phyloP scores from a whole-genome alignment of 2,888 invertebrate species.

The Lottia gigantea region DNA sequence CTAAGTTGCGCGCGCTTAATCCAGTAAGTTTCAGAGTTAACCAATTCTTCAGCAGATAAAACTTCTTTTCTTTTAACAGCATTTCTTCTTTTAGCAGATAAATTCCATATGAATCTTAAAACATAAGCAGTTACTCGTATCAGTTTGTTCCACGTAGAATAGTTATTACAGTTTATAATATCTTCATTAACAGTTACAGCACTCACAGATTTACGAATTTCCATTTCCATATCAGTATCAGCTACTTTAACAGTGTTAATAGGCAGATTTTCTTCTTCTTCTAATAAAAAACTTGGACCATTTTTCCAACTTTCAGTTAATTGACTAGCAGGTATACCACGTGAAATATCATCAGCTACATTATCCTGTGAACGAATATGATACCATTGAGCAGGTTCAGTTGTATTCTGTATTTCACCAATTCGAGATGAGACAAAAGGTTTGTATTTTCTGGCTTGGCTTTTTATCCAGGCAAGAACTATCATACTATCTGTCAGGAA shows the following conservation, averaged over 20 bases:
- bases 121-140: neutral
- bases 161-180: neutral
- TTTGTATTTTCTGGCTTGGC: too few relatives aligned
- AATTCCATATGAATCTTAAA: neutral
- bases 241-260: neutral
- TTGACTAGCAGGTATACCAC: neutral
- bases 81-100: neutral
- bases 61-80: neutral
- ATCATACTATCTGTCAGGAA: too few relatives aligned
- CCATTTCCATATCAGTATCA: neutral
- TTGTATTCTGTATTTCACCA: too few relatives aligned
- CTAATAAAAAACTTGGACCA: neutral
- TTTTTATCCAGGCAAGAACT: too few relatives aligned
- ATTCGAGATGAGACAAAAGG: too few relatives aligned
- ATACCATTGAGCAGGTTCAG: too few relatives aligned
- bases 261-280: neutral
- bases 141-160: neutral
- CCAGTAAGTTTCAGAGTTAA: neutral
- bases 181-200: neutral
- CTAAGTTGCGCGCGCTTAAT: neutral
- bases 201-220: neutral
- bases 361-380: too few relatives aligned
- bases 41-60: neutral
- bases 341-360: conserved; percentile 3
- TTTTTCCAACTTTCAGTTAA: neutral